Evolutionary conservation across 2,113 vertebrate genomes (phyloP), one percentile per base, ranked within the genome.

Genomic region (Mus pahari): DNA sequence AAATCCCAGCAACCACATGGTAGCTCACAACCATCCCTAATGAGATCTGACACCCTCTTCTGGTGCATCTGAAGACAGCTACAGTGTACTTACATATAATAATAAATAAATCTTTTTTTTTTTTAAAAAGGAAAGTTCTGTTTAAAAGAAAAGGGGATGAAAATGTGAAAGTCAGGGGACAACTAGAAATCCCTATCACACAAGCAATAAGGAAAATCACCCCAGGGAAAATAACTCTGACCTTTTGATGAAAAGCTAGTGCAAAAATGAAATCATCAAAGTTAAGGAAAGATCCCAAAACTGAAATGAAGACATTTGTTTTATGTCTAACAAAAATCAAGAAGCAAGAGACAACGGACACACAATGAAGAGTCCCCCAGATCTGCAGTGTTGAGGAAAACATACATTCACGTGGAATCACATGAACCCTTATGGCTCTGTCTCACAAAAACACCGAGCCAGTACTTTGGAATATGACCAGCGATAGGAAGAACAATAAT

Each of bases 211-310:
- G 28, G 42, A 87, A 96, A 96, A 60, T 92, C 66, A 78, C 62
- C 91, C 39, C 48, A 75, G 78, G 53, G 86, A 93, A 96, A 93
- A 66, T 24, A 92, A 88, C 64, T 84, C 53, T 71, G 42, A 60
- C 36, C 45, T 81, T 71, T 81, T 79, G 64, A 42, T 90, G 86
- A 94, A 84, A 90, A 94, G 33, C 36, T 68, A 87, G 68, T 74
- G 36, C 83, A 95, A 82, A 93, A 97, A 91, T 33, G 62, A 96
- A 60, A 74, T 84, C 78, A 90, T 89, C 60, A 90, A 96, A 94
- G 58, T 87, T 92, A 83, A 7, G 84, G 92, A 92, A 94, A 92
- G 77, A 92, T 84, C 66, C 83, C 93, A 39, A 33, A 94, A 93
- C 50, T 94, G 36, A 93, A 60, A 93, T 84, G n/a, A 81, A 94